Evolutionary conservation across 1,140 invertebrate genomes (phyloP).

Genomic region (Babylonia areolata): DNA sequence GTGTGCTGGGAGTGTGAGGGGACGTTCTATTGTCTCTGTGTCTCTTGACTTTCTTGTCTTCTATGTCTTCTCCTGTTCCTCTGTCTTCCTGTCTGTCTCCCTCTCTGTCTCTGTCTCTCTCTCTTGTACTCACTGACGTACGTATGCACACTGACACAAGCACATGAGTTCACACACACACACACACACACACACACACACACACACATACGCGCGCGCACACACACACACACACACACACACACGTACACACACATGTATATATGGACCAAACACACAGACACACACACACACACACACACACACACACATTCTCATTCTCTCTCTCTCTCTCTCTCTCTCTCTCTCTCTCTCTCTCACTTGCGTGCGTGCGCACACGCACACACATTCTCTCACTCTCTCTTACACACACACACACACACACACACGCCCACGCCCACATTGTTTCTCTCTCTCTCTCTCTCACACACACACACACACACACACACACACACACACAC

Average conservation of each 20-base stretch:
- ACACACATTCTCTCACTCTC: no score
- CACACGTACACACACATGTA: neutral
- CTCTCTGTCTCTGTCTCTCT: neutral
- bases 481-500: no score
- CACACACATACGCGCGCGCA: neutral
- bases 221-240: neutral
- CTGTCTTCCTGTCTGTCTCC: neutral
- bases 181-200: neutral
- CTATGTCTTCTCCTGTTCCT: no score
- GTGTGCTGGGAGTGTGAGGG: no score
- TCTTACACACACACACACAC: neutral
- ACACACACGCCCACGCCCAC: neutral
- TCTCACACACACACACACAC: no score
- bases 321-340: no score
- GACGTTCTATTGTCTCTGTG: no score
- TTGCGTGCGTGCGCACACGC: no score
- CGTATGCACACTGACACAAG: neutral
- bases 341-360: no score
- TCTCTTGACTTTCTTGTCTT: no score
- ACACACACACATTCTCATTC: neutral
- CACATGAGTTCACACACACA: neutral
- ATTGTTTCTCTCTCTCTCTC: no score
- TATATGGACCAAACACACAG: neutral
- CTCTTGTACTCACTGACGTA: neutral
- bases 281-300: conserved; percentile 5